Conservation (phyloP, 2,113 vertebrate genomes). For the Setophaga petechia region DNA sequence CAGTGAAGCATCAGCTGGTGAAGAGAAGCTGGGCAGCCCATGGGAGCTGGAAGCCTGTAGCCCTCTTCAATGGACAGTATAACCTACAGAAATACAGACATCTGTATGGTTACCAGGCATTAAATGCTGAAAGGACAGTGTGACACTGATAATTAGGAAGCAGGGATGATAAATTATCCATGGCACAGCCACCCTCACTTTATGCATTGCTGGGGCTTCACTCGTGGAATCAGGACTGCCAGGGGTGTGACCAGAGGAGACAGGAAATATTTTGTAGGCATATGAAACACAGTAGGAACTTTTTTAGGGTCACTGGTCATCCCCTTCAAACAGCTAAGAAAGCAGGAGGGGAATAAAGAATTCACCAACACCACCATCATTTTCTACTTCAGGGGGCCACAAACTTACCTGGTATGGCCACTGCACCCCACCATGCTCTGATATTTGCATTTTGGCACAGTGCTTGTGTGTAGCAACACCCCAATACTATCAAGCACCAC, state of each 20-base stretch:
- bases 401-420: neutral
- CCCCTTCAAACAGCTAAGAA: neutral
- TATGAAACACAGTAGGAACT: neutral
- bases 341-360: neutral
- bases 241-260: neutral
- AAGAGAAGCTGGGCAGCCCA: constrained; percentile 92
- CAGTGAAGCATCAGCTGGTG: constrained; percentile 96
- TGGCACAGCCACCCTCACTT: neutral
- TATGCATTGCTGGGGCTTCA: neutral
- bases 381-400: neutral
- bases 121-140: neutral
- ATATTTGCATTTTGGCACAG: neutral
- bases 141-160: neutral
- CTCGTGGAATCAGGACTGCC: neutral
- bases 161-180: neutral
- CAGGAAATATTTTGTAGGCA: neutral
- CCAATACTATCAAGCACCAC: neutral
- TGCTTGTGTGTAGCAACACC: neutral
- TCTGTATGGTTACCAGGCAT: neutral
- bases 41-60: constrained; percentile 93
- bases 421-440: neutral
- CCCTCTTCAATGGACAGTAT: constrained; percentile 97
- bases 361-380: neutral
- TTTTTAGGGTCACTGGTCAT: neutral
- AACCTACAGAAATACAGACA: constrained; percentile 76